Evolutionary conservation across 1,140 invertebrate genomes (phyloP).

Genomic region (Orchestia grillus): DNA sequence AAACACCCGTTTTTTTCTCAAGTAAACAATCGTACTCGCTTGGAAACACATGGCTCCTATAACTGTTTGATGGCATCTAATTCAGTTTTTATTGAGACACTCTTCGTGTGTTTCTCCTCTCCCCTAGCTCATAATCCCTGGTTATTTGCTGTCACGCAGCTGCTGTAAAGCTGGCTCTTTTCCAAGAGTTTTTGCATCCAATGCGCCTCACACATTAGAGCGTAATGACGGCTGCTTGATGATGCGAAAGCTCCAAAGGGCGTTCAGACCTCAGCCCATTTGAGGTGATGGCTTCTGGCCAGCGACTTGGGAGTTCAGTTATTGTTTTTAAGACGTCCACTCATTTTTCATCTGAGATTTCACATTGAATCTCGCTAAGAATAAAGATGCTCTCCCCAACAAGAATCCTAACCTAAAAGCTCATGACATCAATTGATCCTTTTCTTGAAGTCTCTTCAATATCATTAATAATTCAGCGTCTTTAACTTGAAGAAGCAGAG

Average conservation of each 20-base stretch:
- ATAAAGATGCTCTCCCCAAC: neutral
- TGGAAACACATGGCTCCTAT: neutral
- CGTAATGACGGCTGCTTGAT: neutral
- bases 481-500: neutral
- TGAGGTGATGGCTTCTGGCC: neutral
- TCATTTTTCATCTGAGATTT: neutral
- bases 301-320: neutral
- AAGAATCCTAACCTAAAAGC: neutral
- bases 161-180: neutral
- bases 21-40: neutral
- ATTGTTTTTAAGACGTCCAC: neutral
- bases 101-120: neutral
- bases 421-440: neutral
- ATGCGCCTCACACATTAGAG: neutral
- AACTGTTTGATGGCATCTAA: too few species aligned
- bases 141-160: neutral
- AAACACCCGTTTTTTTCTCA: neutral
- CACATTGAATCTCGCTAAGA: neutral
- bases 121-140: neutral
- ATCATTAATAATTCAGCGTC: neutral
- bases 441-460: neutral
- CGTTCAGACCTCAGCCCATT: neutral
- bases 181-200: neutral
- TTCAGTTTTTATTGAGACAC: neutral
- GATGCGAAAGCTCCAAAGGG: neutral